These are phyloP conservation scores for Varanus salvator DNA, from an alignment of 2,113 vertebrate genomes.

Conservation along the genomic window DNA sequence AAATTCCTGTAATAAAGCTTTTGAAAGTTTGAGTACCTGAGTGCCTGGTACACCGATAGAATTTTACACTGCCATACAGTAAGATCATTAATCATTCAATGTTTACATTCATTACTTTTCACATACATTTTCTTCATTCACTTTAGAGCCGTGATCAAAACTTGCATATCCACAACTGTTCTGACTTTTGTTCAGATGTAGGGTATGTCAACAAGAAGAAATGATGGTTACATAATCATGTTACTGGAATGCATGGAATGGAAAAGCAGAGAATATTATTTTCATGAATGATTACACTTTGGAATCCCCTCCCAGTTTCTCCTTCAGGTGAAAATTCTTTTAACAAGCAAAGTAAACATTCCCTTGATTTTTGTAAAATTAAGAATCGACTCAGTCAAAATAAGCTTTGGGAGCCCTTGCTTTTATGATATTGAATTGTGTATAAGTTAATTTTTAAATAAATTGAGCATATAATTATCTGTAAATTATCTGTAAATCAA, in stretches of 20 bases:
- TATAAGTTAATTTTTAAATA: neutral
- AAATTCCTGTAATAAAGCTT: slow-evolving; percentile 20
- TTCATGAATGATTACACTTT: neutral
- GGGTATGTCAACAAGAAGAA: neutral
- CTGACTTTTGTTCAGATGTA: neutral
- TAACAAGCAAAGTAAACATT: neutral
- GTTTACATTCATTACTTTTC: neutral
- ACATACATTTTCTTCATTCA: neutral
- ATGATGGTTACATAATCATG: neutral
- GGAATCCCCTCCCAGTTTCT: neutral
- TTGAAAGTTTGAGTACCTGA: neutral
- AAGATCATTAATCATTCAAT: neutral
- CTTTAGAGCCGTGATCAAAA: neutral
- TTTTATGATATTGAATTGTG: neutral
- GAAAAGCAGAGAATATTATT: neutral
- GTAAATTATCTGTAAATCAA: neutral
- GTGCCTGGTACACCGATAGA: neutral
- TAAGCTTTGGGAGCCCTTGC: neutral
- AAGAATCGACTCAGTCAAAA: neutral
- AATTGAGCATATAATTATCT: neutral
- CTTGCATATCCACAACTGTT: neutral
- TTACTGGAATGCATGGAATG: neutral
- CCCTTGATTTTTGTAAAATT: neutral
- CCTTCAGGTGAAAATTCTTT: neutral
- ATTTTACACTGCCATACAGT: neutral